These are phyloP conservation scores for Micronycteris hirsuta DNA, from an alignment of 2,113 vertebrate genomes.

Conservation along the genomic window DNA sequence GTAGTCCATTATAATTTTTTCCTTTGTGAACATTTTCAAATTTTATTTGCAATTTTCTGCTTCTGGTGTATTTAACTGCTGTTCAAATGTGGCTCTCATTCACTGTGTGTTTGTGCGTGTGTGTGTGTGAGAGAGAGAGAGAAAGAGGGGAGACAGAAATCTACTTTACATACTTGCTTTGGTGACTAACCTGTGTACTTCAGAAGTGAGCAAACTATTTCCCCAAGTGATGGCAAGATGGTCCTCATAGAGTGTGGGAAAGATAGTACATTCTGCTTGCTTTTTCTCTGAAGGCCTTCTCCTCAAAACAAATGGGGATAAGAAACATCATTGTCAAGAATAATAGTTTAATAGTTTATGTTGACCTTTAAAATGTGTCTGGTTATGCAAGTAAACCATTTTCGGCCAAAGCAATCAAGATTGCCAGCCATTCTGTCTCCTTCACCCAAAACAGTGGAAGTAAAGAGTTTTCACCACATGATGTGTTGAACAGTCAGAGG, in stretches of 20 bases:
- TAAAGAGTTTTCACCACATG: background rate
- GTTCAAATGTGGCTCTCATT: background rate
- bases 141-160: background rate
- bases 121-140: background rate
- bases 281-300: background rate
- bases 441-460: background rate
- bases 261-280: background rate
- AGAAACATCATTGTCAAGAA: background rate
- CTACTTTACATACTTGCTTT: background rate
- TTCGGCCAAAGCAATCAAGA: background rate
- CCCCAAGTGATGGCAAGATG: background rate
- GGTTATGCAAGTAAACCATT: background rate
- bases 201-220: background rate
- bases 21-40: background rate
- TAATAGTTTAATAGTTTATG: background rate
- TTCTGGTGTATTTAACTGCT: background rate
- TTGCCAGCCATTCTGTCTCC: background rate
- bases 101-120: background rate
- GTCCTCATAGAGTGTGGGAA: background rate
- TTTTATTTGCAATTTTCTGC: background rate
- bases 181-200: background rate
- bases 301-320: background rate
- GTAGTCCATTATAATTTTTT: background rate
- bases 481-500: background rate
- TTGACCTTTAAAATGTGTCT: background rate